Conservation (phyloP, 2,797 vertebrate species). For the Halcyon leucocephala region DNA sequence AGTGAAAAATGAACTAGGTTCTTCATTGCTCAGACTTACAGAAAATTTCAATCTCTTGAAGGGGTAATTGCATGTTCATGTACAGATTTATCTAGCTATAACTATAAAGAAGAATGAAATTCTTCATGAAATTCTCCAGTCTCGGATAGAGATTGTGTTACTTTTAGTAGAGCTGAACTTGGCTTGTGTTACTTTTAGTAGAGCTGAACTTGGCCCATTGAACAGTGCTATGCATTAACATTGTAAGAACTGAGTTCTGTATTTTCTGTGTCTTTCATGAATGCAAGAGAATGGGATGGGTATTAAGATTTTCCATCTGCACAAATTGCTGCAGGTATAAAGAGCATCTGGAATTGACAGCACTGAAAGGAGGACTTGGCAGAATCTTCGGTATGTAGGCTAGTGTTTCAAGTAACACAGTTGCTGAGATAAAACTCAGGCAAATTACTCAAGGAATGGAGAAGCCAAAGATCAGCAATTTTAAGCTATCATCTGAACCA, state of each 20-base stretch:
- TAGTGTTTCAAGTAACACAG: background rate
- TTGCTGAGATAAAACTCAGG: background rate
- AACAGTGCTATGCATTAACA: background rate
- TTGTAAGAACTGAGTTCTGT: background rate
- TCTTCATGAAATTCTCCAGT: background rate
- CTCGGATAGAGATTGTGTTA: background rate
- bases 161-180: background rate
- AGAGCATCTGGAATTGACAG: rapidly evolving
- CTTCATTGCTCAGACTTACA: background rate
- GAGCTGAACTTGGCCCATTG: background rate
- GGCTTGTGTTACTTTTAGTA: background rate
- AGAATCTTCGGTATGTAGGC: background rate
- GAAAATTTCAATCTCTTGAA: background rate
- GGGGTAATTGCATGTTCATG: background rate
- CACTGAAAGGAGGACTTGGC: background rate
- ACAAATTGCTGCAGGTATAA: background rate
- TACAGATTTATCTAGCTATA: background rate
- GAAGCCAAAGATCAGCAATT: background rate
- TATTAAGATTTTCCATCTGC: background rate
- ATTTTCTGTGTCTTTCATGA: background rate
- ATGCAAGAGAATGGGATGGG: background rate
- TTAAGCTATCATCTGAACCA: background rate
- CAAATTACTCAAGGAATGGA: background rate
- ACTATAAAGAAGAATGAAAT: background rate
- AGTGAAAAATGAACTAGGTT: background rate